Conservation (phyloP, 64 coral and sea anemone genomes). For the Stichodactyla mertensii region DNA sequence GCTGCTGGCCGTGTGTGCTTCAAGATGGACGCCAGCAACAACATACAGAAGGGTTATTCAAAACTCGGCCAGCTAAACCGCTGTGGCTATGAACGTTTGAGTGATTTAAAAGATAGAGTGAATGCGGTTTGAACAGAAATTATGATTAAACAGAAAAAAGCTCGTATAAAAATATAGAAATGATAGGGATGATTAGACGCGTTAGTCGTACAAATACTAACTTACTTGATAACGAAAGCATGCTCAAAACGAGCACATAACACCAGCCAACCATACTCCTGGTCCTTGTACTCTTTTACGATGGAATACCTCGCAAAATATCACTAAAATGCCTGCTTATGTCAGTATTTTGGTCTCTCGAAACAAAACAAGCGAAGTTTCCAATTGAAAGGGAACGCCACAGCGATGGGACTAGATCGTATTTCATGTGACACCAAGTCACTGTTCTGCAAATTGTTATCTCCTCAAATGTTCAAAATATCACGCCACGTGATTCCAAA, state of each 20-base stretch:
- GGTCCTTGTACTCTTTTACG: not conserved
- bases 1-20: not conserved
- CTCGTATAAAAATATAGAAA: too few species aligned
- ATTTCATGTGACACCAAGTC: not conserved
- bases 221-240: slow-evolving; percentile 9
- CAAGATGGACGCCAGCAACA: not conserved
- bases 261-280: not conserved
- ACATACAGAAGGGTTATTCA: too few species aligned
- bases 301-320: not conserved
- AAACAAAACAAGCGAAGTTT: not conserved
- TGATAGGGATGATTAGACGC: not conserved
- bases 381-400: not conserved
- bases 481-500: not conserved
- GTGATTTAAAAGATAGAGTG: not conserved
- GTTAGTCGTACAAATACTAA: not conserved
- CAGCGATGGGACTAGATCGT: not conserved
- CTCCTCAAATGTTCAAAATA: not conserved
- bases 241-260: not conserved
- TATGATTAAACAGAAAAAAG: not conserved
- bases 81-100: not conserved
- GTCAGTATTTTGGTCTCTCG: not conserved
- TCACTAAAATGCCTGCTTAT: not conserved
- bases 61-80: not conserved
- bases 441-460: not conserved
- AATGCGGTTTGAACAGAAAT: not conserved